Base-by-base conservation (phyloP, 2,113 vertebrate genomes). In the Aptenodytes patagonicus region DNA sequence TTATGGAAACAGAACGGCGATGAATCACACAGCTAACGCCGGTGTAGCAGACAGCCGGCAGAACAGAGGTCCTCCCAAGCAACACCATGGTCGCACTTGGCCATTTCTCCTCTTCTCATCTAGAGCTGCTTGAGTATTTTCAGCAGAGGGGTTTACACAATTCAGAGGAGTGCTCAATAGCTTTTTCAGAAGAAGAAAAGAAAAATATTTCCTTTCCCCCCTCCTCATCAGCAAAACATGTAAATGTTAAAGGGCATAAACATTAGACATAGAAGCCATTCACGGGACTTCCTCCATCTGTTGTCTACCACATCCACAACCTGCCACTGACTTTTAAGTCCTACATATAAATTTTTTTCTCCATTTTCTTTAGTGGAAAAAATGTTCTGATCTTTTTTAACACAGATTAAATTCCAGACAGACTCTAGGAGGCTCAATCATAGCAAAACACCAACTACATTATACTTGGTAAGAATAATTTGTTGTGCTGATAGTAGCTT, bases 401-500 rank as follows among this genome's bases (percentile, higher is more conserved):
- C 12, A 36, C 15, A 80, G 89, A 83, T 83, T 91, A 76, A 95
- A 95, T 94, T 73, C 84, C 91, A 94, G 78, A 42, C 58, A 87
- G 66, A 55, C 60, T 90, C 7, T 21, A 73, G 73, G 38, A 95
- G 64, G 91, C 58, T 93, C 81, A 69, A 34, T 42, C 9, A 2
- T 4, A 91, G 66, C 84, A 94, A 62, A 93, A 76, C 75, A 75
- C 47, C 69, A 42, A 24, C 81, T 36, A 22, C 70, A 36, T 70
- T 91, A 51, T 34, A 28, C 58, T 80, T 7, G 55, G 70, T 61
- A 93, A 75, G 78, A 95, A 58, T 70, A 70, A 95, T 77, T 34
- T 62, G 75, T 75, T 75, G 84, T 66, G 61, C 91, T 84, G 96
- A 97, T 95, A 97, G 95, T 97, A 96, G 93, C 95, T 58, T 87